Percentiles rank a stretch among this genome's conserved stretches.
Evolutionary conservation across 2,113 vertebrate species (phyloP).

Genomic region (Vanacampus margaritifer): DNA sequence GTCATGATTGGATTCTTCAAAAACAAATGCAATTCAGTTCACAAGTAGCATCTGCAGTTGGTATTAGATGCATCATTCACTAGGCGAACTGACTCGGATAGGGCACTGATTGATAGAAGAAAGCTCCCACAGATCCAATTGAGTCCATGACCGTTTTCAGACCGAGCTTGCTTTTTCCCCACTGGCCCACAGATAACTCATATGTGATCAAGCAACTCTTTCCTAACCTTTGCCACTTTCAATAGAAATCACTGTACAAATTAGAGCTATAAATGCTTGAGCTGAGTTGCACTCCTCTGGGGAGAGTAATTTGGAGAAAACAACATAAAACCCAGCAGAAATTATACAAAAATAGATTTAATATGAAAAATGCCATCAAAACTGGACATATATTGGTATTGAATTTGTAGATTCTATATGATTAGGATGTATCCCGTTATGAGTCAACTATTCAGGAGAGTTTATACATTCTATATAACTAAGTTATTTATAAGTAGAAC

Average conservation of each 20-base stretch:
- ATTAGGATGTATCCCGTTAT: not conserved
- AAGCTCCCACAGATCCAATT: not conserved
- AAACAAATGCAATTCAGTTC: not conserved
- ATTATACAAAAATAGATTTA: not conserved
- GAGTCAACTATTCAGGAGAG: not conserved
- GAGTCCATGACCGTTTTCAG: not conserved
- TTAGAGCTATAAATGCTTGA: not conserved
- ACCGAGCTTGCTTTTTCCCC: not conserved
- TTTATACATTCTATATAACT: not conserved
- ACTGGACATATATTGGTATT: not conserved
- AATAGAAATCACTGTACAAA: constrained; percentile 2
- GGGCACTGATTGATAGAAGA: not conserved
- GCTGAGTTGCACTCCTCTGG: not conserved
- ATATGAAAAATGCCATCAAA: not conserved
- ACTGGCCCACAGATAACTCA: not conserved
- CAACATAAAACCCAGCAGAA: not conserved
- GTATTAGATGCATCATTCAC: not conserved
- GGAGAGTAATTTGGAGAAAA: constrained; percentile 1
- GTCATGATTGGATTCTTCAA: not conserved
- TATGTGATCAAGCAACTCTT: not conserved
- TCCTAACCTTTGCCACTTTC: constrained; percentile 5
- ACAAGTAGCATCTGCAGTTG: not conserved
- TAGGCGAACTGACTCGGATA: not conserved
- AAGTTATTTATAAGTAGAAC: no score
- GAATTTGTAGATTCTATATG: not conserved